Evolutionary conservation across 2,797 vertebrate species (phyloP).

Genomic region (Leontocebus nigricollis): DNA sequence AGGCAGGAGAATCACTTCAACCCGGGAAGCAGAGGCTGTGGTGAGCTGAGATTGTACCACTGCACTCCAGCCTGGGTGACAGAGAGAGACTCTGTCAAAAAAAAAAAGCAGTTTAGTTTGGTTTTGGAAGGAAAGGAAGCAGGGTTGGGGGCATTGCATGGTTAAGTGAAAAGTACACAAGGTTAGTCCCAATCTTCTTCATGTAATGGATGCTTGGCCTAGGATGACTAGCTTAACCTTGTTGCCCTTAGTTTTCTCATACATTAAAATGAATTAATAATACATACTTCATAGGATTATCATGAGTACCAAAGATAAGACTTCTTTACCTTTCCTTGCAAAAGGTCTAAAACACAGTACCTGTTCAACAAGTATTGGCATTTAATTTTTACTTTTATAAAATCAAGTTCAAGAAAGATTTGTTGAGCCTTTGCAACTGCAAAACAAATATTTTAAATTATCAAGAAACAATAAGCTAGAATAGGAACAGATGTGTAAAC

Average conservation of each 20-base stretch:
- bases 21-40: not conserved
- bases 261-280: not conserved
- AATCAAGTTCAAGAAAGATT: conserved; percentile 16
- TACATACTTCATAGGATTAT: not conserved
- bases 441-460: not conserved
- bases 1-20: not conserved
- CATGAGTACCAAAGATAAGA: conserved; percentile 6
- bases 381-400: conserved; percentile 21
- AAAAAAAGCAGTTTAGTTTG: not conserved
- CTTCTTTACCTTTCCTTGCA: not conserved
- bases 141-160: not conserved
- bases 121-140: not conserved
- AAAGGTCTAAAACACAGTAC: not conserved
- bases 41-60: not conserved
- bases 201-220: not conserved
- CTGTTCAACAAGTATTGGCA: not conserved
- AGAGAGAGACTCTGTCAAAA: not conserved
- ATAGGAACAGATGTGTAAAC: not conserved
- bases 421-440: not conserved
- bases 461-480: conserved; percentile 8
- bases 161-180: not conserved
- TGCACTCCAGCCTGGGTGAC: not conserved
- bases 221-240: not conserved
- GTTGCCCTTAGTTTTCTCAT: not conserved
- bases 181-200: not conserved